Percentiles rank a stretch among this genome's conserved stretches.
Evolutionary conservation across 1,140 invertebrate genomes (phyloP).

Genomic region (Zaprionus vittiger): DNA sequence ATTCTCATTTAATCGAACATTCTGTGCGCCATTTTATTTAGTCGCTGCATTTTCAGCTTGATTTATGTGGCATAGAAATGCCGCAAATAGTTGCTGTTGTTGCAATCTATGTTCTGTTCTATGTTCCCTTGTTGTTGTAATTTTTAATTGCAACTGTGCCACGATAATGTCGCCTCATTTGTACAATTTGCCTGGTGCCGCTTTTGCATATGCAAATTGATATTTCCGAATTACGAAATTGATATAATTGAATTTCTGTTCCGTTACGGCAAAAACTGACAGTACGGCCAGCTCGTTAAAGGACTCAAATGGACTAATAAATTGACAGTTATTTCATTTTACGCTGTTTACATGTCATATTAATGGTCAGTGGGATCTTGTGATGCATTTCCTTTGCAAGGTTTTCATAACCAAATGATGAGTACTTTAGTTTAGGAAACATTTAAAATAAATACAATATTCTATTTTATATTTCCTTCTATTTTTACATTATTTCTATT

Average conservation of each 20-base stretch:
- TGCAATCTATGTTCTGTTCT: not conserved
- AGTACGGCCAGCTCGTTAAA: conserved; percentile 2
- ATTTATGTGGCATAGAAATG: conserved; percentile 35
- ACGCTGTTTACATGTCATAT: conserved; percentile 17
- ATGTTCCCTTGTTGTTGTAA: not conserved
- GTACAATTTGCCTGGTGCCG: conserved; percentile 12
- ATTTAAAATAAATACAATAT: too few relatives aligned
- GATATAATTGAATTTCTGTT: conserved; percentile 61
- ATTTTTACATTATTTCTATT: not conserved
- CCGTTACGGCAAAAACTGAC: conserved; percentile 14
- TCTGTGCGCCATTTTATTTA: conserved; percentile 40
- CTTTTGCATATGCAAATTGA: conserved; percentile 55
- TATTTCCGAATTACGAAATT: conserved; percentile 52
- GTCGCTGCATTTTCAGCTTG: conserved; percentile 27
- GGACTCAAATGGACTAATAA: conserved; percentile 27
- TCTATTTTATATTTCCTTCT: too few relatives aligned
- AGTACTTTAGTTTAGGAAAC: not conserved
- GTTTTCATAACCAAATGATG: not conserved
- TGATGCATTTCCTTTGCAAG: not conserved
- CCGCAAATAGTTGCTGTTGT: not conserved
- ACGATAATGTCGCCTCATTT: conserved; percentile 35
- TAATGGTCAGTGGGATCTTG: conserved; percentile 8
- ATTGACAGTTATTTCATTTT: conserved; percentile 36
- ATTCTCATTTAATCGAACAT: conserved; percentile 50
- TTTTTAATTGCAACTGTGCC: conserved; percentile 34